Evolutionary conservation across 1,140 invertebrate species (phyloP).

Genomic region (Acromyrmex echinatior): DNA sequence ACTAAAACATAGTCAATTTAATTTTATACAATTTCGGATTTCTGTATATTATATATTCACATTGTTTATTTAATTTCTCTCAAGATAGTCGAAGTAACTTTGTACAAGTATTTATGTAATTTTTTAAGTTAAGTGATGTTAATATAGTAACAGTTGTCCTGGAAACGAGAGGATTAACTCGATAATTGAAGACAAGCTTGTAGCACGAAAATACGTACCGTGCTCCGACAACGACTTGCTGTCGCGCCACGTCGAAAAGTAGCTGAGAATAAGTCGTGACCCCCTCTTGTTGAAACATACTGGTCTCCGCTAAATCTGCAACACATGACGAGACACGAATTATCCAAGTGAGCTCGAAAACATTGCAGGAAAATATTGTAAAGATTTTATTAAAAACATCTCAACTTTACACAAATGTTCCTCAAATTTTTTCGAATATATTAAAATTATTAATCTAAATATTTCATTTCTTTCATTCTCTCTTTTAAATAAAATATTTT

Average conservation of each 20-base stretch:
- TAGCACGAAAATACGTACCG: slow-evolving; percentile 87
- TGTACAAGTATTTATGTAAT: background rate
- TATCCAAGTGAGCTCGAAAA: background rate
- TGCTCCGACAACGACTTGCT: slow-evolving; percentile 93
- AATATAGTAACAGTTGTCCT: background rate
- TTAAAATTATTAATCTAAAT: background rate
- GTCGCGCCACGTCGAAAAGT: slow-evolving; percentile 93
- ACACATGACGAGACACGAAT: slow-evolving; percentile 52
- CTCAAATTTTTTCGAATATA: background rate
- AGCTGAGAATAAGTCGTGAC: slow-evolving; percentile 92
- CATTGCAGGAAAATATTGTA: background rate
- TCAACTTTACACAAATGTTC: background rate
- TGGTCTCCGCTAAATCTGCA: slow-evolving; percentile 80
- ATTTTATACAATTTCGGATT: background rate
- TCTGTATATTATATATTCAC: background rate
- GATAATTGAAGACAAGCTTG: slow-evolving; percentile 34
- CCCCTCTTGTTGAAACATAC: slow-evolving; percentile 86
- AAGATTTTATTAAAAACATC: background rate
- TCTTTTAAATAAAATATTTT: background rate
- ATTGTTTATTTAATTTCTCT: background rate
- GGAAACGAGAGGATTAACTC: background rate
- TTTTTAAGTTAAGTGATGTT: slow-evolving; percentile 13
- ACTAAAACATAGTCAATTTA: background rate
- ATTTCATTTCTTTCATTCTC: background rate
- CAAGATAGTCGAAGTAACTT: background rate